phyloP scores from a whole-genome alignment of 1,140 invertebrate genomes.

The Drosophila neocordata region DNA sequence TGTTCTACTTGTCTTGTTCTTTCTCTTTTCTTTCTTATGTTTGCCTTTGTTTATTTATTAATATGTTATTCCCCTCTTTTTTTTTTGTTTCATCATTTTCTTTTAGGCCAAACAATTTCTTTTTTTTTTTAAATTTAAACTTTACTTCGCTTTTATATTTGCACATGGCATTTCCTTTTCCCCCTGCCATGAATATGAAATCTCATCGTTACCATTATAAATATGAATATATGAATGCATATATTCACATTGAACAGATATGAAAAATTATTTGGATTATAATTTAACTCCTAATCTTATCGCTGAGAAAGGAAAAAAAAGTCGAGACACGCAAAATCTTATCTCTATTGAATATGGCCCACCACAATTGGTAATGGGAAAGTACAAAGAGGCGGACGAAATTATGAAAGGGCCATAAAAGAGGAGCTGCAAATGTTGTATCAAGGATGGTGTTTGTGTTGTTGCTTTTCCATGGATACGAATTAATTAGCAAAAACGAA shows the following conservation, averaged over 20 bases:
- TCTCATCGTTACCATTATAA: slow-evolving; percentile 30
- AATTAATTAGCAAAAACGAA: slow-evolving; percentile 44
- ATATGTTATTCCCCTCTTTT: too few species aligned
- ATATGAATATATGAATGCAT: slow-evolving; percentile 17
- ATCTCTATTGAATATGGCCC: slow-evolving; percentile 7
- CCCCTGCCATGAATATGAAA: too few species aligned
- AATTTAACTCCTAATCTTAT: slow-evolving; percentile 51
- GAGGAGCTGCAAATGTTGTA: slow-evolving; percentile 26
- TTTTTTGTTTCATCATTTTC: too few species aligned
- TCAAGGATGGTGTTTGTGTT: too few species aligned
- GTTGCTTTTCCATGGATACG: slow-evolving; percentile 6
- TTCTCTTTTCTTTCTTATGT: too few species aligned
- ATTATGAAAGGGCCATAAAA: slow-evolving; percentile 35
- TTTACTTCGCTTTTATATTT: neutral
- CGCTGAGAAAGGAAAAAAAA: neutral
- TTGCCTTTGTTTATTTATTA: too few species aligned
- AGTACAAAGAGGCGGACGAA: slow-evolving; percentile 14
- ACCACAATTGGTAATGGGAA: slow-evolving; percentile 34
- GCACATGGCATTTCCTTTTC: neutral
- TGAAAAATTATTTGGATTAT: slow-evolving; percentile 36
- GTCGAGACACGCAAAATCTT: slow-evolving; percentile 5
- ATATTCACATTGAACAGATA: slow-evolving; percentile 6
- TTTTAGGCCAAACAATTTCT: too few species aligned
- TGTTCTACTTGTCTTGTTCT: neutral
- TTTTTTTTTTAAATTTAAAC: too few species aligned